Evolutionary conservation across 2,113 vertebrate genomes (phyloP).

Genomic region (Merops nubicus): DNA sequence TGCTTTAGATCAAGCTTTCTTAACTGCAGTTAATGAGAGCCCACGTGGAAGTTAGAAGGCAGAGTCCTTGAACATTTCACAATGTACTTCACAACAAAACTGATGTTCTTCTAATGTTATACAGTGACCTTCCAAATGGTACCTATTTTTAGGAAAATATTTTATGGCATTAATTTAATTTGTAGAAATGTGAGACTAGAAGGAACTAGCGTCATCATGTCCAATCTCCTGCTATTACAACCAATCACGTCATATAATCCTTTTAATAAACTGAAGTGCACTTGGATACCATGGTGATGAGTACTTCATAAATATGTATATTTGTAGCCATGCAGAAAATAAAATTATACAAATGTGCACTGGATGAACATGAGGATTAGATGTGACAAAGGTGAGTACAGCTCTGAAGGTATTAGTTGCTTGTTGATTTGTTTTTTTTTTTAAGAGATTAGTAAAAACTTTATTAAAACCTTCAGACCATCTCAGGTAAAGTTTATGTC

Average conservation of each 20-base stretch:
- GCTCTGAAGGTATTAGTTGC: background rate
- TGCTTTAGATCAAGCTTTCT: background rate
- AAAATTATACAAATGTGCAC: background rate
- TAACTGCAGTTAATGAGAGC: background rate
- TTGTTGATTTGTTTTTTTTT: no score
- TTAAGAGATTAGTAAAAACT: background rate
- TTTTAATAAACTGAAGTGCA: conserved; percentile 41
- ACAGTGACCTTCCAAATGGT: background rate
- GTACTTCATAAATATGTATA: conserved; percentile 20
- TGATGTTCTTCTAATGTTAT: background rate
- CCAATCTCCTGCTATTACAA: background rate
- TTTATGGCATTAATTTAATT: background rate
- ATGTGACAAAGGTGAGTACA: background rate
- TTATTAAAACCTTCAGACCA: background rate
- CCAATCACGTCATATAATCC: background rate
- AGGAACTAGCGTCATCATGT: background rate
- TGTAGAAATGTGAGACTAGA: background rate
- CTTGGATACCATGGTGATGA: conserved; percentile 31
- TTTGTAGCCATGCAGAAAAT: background rate
- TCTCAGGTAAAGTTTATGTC: background rate
- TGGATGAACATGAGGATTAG: background rate
- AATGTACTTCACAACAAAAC: background rate
- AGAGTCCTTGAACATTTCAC: background rate
- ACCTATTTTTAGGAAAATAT: background rate
- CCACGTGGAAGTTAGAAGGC: background rate